Conservation (phyloP, 1,140 invertebrate genomes). For the Drosophila varians region DNA sequence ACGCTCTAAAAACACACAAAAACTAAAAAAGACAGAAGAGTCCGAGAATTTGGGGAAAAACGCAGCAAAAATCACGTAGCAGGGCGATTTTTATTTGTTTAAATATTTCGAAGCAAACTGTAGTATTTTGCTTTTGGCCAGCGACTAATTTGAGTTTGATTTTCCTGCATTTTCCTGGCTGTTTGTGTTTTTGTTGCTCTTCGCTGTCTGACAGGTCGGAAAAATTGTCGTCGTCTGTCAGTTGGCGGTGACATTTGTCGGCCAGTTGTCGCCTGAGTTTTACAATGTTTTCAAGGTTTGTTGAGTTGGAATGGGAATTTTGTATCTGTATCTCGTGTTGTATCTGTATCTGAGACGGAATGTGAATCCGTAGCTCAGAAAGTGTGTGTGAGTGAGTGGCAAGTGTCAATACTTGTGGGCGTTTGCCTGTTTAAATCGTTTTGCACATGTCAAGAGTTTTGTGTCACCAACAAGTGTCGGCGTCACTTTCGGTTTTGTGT, state of each 20-base stretch:
- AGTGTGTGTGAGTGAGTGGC: constrained; percentile 59
- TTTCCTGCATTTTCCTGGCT: constrained; percentile 25
- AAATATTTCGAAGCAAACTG: constrained; percentile 65
- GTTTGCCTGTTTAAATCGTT: constrained; percentile 41
- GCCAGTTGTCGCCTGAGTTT: constrained; percentile 65
- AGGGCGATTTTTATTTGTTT: constrained; percentile 77
- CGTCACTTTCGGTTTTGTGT: constrained; percentile 25
- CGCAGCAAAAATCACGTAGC: constrained; percentile 75
- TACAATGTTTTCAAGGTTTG: constrained; percentile 75
- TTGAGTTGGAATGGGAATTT: constrained; percentile 17
- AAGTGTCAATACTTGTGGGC: constrained; percentile 77
- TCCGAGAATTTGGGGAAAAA: constrained; percentile 60
- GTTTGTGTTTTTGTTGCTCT: constrained; percentile 11
- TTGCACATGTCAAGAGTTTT: constrained; percentile 67
- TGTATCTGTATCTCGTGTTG: background rate
- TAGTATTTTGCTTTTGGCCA: constrained; percentile 39
- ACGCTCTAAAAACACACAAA: constrained; percentile 57
- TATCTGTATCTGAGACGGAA: constrained; percentile 10
- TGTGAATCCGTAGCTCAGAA: background rate
- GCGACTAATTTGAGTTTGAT: constrained; percentile 67
- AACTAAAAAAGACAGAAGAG: constrained; percentile 11
- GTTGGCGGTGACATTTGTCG: constrained; percentile 69
- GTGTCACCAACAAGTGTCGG: constrained; percentile 71
- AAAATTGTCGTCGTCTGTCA: constrained; percentile 66
- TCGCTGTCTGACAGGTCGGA: constrained; percentile 55